phyloP scores from a whole-genome alignment of 2,113 vertebrate species.

The Nerophis lumbriciformis region DNA sequence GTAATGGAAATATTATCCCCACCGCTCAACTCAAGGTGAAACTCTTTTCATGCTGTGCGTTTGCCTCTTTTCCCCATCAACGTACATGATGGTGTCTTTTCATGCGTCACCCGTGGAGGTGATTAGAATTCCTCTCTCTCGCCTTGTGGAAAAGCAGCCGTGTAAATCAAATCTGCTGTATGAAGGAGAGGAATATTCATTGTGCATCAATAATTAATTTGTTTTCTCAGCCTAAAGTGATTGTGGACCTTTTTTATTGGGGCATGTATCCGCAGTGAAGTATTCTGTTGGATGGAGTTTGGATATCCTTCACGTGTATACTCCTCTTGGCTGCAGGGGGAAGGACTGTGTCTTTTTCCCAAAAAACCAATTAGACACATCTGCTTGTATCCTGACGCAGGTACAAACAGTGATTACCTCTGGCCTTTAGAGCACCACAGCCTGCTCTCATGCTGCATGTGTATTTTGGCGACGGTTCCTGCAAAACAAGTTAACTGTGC shows the following conservation, averaged over 20 bases:
- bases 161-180: constrained; percentile 63
- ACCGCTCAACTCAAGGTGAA: too few species aligned
- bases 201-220: constrained; percentile 67
- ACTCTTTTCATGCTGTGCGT: too few species aligned
- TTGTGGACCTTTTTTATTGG: constrained; percentile 58
- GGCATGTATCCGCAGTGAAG: constrained; percentile 43
- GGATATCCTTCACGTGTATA: constrained; percentile 38
- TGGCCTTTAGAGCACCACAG: constrained; percentile 12
- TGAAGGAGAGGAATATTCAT: constrained; percentile 66
- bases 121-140: constrained; percentile 47
- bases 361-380: constrained; percentile 51
- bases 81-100: constrained; percentile 7
- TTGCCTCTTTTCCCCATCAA: not conserved
- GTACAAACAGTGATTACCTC: constrained; percentile 40
- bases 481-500: constrained; percentile 21
- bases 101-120: constrained; percentile 23
- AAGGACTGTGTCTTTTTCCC: constrained; percentile 1
- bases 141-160: constrained; percentile 46
- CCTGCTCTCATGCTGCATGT: not conserved
- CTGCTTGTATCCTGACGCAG: constrained; percentile 27
- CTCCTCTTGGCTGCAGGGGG: not conserved
- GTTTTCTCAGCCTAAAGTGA: constrained; percentile 65
- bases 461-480: constrained; percentile 24
- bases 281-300: constrained; percentile 42
- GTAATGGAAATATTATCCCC: not conserved